Evolutionary conservation across 2,797 vertebrate species (phyloP), one percentile per base, ranked within the genome.

Genomic region (Anas georgica): DNA sequence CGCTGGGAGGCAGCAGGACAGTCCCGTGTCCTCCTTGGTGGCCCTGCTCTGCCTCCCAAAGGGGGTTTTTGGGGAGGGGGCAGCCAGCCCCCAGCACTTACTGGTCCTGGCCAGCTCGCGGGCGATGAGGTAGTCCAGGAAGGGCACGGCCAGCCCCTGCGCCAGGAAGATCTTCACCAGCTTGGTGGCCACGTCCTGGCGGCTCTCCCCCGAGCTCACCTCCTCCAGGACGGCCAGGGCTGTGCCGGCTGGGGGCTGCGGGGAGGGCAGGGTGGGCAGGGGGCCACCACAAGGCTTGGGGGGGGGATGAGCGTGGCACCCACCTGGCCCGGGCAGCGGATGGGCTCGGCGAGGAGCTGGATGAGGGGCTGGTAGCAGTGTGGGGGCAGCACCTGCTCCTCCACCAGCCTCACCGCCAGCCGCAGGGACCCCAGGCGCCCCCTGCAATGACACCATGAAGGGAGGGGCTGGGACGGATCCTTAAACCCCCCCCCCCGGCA

Each of bases 151-250:
- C 94, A 99, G 97, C 13, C 98, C 99, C 92, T 98, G 98, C 39
- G 98, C 98, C 52, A 98, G 97, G 93, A 99, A 99, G 87, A 99
- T 98, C 97, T 99, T 99, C 97, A 99, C 98, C 95, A 99, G 94
- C 35, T 98, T 99, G 97, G 98, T 98, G 58, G 99, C 98, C 18
- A 99, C 98, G 1, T 99, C 98, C 96, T 99, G 98, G 6, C 98
- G 97, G 95, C 98, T 99, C 96, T 99, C 99, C 7, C 98, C 98
- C 0, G 95, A 98, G 72, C 98, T 98, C 93, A 99, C 97, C 88
- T 99, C 98, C 97, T 99, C 99, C 97, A 99, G 96, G 97, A 99
- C 90, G 22, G 98, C 98, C 96, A 99, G 94, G 10, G 98, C 97
- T 1, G 97, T 98, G 88, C 94, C 90, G 3, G 98, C 94, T 2